These are phyloP conservation scores for Philantomba maxwellii DNA, from an alignment of 2,113 vertebrate species.

Conservation along the genomic window DNA sequence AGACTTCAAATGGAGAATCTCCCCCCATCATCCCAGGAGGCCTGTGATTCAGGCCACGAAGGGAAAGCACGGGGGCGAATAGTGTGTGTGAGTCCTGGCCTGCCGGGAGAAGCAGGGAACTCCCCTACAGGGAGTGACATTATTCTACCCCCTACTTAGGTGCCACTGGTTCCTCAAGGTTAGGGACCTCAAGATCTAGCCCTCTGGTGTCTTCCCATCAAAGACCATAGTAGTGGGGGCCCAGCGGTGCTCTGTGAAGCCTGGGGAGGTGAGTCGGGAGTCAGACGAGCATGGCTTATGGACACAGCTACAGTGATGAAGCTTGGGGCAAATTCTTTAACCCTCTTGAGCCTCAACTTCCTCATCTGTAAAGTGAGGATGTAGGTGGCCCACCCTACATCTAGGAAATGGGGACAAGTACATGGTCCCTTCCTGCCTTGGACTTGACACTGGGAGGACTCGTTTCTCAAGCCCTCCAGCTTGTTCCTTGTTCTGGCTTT, in stretches of 20 bases:
- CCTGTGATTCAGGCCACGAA: accelerated
- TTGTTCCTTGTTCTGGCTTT: background rate
- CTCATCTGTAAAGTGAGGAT: background rate
- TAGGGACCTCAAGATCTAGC: background rate
- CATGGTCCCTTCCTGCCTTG: background rate
- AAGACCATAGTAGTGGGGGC: background rate
- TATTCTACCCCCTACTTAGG: background rate
- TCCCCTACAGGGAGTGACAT: background rate
- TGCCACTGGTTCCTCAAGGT: background rate
- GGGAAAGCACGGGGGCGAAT: background rate
- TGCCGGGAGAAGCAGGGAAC: background rate
- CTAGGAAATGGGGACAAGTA: background rate
- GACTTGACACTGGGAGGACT: background rate
- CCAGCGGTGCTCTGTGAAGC: background rate
- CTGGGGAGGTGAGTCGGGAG: accelerated
- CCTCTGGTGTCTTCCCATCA: background rate
- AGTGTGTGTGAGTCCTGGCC: background rate
- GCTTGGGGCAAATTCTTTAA: background rate
- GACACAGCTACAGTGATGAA: background rate
- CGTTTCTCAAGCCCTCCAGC: background rate
- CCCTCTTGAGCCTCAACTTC: background rate
- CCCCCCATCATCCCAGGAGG: accelerated
- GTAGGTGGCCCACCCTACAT: background rate
- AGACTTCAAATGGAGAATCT: background rate
- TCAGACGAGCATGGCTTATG: accelerated